Percentiles rank a stretch among this genome's conserved stretches.
These are phyloP conservation scores for Hemibagrus guttatus DNA, from an alignment of 2,797 vertebrate genomes.

Conservation along the genomic window DNA sequence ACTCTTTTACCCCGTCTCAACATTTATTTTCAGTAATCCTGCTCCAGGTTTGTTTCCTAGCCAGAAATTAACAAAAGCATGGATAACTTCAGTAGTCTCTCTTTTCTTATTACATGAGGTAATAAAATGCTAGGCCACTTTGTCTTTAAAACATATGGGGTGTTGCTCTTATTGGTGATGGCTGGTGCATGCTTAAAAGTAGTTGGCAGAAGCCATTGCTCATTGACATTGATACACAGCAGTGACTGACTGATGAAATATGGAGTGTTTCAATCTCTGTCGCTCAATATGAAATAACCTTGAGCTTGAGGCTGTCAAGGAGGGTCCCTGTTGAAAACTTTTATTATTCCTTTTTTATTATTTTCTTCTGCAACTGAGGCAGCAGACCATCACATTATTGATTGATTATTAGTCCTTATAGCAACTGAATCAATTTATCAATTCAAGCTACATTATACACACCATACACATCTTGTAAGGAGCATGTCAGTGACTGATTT, in stretches of 20 bases:
- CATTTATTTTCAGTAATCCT: conserved; percentile 49
- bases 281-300: conserved; percentile 48
- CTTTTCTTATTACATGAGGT: conserved; percentile 51
- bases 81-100: conserved; percentile 42
- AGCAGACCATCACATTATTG: conserved; percentile 53
- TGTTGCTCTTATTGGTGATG: conserved; percentile 34
- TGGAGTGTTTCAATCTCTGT: conserved; percentile 9
- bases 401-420: conserved; percentile 44
- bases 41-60: conserved; percentile 56
- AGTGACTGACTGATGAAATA: conserved; percentile 45
- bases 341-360: background rate
- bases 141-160: conserved; percentile 50
- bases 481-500: conserved; percentile 34
- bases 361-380: conserved; percentile 21
- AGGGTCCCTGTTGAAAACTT: conserved; percentile 25
- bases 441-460: conserved; percentile 35
- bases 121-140: conserved; percentile 56
- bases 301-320: conserved; percentile 31
- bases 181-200: conserved; percentile 46
- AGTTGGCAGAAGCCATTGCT: conserved; percentile 32
- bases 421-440: conserved; percentile 40
- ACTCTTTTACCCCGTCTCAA: background rate
- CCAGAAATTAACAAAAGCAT: conserved; percentile 48
- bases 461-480: conserved; percentile 36
- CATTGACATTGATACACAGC: conserved; percentile 37